A percentile compares a stretch with the other conserved stretches of the same genome.
Evolutionary conservation across 2,888 invertebrate genomes (phyloP).

Genomic region (Clostera curtula): DNA sequence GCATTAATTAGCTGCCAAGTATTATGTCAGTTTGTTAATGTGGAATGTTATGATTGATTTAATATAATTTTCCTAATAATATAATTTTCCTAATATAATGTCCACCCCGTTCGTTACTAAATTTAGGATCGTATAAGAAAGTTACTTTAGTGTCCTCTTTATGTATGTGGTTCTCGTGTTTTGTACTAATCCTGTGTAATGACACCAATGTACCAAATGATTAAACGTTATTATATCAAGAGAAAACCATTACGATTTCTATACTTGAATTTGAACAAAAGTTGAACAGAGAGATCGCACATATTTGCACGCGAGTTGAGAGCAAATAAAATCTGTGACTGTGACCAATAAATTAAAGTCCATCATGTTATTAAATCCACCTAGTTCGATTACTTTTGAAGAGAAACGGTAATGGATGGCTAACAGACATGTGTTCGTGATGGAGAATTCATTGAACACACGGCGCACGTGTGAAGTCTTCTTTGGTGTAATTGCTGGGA

Average conservation of each 20-base stretch:
- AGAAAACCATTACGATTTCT: constrained; percentile 19
- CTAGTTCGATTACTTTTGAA: constrained; percentile 8
- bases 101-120: too few species aligned
- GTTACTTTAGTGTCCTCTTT: too few species aligned
- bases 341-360: constrained; percentile 8
- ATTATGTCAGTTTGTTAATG: too few species aligned
- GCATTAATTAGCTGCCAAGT: too few species aligned
- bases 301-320: constrained; percentile 44
- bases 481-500: constrained; percentile 36
- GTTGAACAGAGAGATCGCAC: constrained; percentile 32
- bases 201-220: too few species aligned
- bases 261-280: constrained; percentile 14
- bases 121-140: too few species aligned
- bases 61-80: too few species aligned
- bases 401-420: constrained; percentile 16
- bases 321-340: constrained; percentile 17
- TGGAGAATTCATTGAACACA: constrained; percentile 16
- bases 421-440: constrained; percentile 7
- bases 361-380: constrained; percentile 18
- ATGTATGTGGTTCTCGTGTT: constrained; percentile 5
- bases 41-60: too few species aligned
- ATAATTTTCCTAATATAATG: too few species aligned
- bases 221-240: constrained; percentile 6
- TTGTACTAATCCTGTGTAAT: too few species aligned
- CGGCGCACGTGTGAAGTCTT: constrained; percentile 24